A percentile compares a stretch with the other conserved stretches of the same genome.
phyloP scores from a whole-genome alignment of 2,797 vertebrate genomes.

The Muraenolepis orangiensis region DNA sequence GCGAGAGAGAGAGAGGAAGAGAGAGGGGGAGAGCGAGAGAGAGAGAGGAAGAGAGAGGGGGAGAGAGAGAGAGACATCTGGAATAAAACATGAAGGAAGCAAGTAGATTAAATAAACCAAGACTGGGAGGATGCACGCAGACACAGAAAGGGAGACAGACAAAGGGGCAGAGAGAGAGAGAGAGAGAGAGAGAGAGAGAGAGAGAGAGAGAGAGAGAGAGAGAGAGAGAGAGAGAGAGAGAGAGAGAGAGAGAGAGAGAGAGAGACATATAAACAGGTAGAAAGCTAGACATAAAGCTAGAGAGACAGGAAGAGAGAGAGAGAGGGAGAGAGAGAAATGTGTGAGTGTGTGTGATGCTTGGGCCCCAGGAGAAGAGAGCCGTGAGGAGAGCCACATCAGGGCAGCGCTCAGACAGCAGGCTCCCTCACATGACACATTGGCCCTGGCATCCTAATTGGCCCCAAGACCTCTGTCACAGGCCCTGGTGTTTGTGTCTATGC shows the following conservation, averaged over 20 bases:
- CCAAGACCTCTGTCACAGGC: slow-evolving; percentile 51
- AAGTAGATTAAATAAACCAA: too few species aligned
- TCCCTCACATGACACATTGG: slow-evolving; percentile 62
- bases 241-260: not conserved
- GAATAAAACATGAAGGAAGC: too few species aligned
- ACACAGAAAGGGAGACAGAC: not conserved
- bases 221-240: not conserved
- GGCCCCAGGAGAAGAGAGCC: slow-evolving; percentile 44
- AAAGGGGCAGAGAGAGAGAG: not conserved
- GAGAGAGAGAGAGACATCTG: too few species aligned
- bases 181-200: not conserved
- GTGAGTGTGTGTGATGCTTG: slow-evolving; percentile 40
- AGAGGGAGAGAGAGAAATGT: not conserved
- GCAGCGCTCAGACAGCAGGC: slow-evolving; percentile 66
- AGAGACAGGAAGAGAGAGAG: too few species aligned
- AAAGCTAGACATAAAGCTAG: too few species aligned
- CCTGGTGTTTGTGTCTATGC: slow-evolving; percentile 37
- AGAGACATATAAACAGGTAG: not conserved
- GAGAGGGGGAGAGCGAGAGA: too few species aligned
- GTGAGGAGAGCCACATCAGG: slow-evolving; percentile 57
- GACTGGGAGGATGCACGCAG: too few species aligned
- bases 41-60: too few species aligned
- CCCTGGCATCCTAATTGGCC: slow-evolving; percentile 70
- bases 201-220: not conserved
- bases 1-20: too few species aligned